Evolutionary conservation across 2,797 vertebrate species (phyloP), one percentile per base, ranked within the genome.

Genomic region (Leptodactylus fallax): DNA sequence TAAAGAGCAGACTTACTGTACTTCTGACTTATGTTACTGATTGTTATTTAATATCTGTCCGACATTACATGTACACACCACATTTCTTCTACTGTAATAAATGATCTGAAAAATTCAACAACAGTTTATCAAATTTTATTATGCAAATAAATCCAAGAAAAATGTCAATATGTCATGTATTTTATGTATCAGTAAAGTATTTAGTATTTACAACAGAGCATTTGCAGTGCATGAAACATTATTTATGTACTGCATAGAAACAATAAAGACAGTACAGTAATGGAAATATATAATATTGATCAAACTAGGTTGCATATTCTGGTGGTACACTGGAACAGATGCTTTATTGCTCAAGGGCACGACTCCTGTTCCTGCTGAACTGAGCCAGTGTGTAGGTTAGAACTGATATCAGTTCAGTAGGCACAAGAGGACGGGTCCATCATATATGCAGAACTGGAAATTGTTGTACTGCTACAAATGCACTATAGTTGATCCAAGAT

Each of bases 371-470:
- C 97, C 98, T 99, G 98, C 98, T 99, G 98, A 98, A 99, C 98
- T 99, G 98, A 99, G 97, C 98, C 98, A 99, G 98, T 98, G 93
- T 96, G 95, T 98, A 92, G 94, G 94, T 95, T 93, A 98, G 94
- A 96, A 99, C 98, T 99, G 98, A 97, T 96, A 98, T 99, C 98
- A 99, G 98, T 96, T 99, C 98, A 99, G 98, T 99, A 99, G 98
- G 98, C 98, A 99, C 98, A 93, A 97, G 97, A 99, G 96, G 96
- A 94, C 95, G 93, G 92, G 96, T 95, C 96, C 95, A 93, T 93
- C 90, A 9, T 91, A 90, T 92, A 92, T 91, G 90, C 88, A 91
- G 92, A 90, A 84, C 85, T 3, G 49, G 72, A 25, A 78, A 90
- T 83, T 88, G 85, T 86, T 87, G 80, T 89, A 87, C 82, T 67